Percentiles rank a stretch among this genome's conserved stretches.
phyloP scores from a whole-genome alignment of 2,888 invertebrate genomes.

The Lottia scabra region DNA sequence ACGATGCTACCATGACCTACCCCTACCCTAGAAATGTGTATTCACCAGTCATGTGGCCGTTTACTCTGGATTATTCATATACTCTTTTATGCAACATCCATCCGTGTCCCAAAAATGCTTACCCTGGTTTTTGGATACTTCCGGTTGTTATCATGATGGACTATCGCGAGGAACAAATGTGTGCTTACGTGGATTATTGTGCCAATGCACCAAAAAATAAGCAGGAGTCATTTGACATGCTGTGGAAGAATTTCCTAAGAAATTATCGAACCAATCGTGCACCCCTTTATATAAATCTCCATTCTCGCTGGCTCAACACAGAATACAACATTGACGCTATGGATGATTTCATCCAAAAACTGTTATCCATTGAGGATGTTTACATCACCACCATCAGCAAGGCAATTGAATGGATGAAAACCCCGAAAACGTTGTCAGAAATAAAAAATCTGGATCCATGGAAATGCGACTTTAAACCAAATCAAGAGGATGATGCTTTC shows the following conservation, averaged over 20 bases:
- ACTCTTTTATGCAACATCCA: slow-evolving; percentile 58
- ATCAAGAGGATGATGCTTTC: slow-evolving; percentile 25
- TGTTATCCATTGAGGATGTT: slow-evolving; percentile 58
- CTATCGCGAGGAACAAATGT: slow-evolving; percentile 53
- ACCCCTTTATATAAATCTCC: slow-evolving; percentile 86
- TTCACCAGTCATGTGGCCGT: slow-evolving; percentile 91
- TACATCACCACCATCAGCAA: slow-evolving; percentile 54
- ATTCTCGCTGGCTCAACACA: slow-evolving; percentile 75
- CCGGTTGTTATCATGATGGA: slow-evolving; percentile 73
- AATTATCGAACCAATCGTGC: slow-evolving; percentile 78
- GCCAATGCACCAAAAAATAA: slow-evolving; percentile 54
- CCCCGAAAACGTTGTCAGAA: slow-evolving; percentile 47
- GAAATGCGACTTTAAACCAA: slow-evolving; percentile 41
- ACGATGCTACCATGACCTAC: slow-evolving; percentile 57
- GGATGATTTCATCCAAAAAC: slow-evolving; percentile 55
- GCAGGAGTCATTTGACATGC: slow-evolving; percentile 70
- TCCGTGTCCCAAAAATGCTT: slow-evolving; percentile 52
- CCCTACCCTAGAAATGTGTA: slow-evolving; percentile 85
- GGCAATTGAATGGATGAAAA: slow-evolving; percentile 56
- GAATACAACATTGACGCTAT: slow-evolving; percentile 56
- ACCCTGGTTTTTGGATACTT: slow-evolving; percentile 76
- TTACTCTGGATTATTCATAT: slow-evolving; percentile 82
- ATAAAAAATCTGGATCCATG: slow-evolving; percentile 52
- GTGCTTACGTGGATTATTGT: slow-evolving; percentile 61
- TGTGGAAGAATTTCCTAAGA: slow-evolving; percentile 81